Evolutionary conservation across 2,888 invertebrate species (phyloP).

Genomic region (Calameuta pallipes): DNA sequence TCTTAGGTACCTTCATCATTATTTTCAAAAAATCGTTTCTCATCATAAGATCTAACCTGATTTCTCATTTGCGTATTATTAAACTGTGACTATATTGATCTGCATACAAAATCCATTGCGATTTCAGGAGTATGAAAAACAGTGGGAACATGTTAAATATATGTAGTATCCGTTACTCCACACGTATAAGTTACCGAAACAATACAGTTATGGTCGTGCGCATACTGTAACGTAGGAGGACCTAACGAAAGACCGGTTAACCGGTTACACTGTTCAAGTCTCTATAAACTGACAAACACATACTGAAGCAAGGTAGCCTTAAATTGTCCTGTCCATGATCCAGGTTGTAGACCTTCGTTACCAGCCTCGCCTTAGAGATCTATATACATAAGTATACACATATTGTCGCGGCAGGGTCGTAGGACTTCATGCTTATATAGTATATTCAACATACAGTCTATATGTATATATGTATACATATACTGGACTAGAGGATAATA

Average conservation of each 20-base stretch:
- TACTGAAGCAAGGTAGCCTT: constrained; percentile 13
- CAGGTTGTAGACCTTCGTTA: constrained; percentile 33
- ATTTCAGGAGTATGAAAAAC: background rate
- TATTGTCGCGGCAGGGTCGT: background rate
- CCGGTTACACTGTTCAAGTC: background rate
- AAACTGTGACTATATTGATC: background rate
- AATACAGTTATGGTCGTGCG: background rate
- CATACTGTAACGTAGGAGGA: constrained; percentile 17
- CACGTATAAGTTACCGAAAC: background rate
- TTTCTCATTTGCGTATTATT: background rate
- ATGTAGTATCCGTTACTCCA: background rate
- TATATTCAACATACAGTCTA: background rate
- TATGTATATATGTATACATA: background rate
- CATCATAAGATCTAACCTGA: background rate
- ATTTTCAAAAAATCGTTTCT: background rate
- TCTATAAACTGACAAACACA: background rate
- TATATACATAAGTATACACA: constrained; percentile 1
- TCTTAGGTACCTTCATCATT: background rate
- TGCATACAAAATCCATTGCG: background rate
- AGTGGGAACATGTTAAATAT: background rate
- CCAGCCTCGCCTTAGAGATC: background rate
- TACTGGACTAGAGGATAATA: background rate
- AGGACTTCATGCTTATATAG: background rate
- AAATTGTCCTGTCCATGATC: constrained; percentile 9
- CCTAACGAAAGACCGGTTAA: constrained; percentile 20